phyloP scores from a whole-genome alignment of 2,888 invertebrate genomes.

The Amiota mariae region DNA sequence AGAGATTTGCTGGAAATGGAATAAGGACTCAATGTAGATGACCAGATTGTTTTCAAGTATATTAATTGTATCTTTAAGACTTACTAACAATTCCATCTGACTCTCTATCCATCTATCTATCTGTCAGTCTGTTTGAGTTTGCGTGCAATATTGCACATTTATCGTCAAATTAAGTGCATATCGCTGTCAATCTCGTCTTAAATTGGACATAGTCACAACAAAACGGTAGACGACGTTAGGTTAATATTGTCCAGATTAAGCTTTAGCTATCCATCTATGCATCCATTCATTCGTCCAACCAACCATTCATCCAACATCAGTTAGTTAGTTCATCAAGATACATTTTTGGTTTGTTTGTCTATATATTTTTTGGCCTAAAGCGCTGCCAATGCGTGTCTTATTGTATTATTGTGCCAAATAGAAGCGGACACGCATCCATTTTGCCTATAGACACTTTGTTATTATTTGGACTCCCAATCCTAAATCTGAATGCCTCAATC shows the following conservation, averaged over 20 bases:
- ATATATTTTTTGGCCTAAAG: not conserved
- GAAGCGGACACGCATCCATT: constrained; percentile 11
- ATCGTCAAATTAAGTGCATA: constrained; percentile 54
- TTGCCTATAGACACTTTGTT: not conserved
- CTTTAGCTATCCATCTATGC: no score
- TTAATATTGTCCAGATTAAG: no score
- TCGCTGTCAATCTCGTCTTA: constrained; percentile 51
- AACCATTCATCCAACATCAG: no score
- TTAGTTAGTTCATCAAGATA: no score
- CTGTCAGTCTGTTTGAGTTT: constrained; percentile 28
- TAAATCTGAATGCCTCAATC: no score
- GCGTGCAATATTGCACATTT: constrained; percentile 53
- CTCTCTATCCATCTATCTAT: not conserved
- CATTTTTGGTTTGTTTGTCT: no score
- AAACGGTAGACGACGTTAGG: constrained; percentile 44
- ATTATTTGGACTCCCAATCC: no score
- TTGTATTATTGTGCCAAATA: constrained; percentile 2
- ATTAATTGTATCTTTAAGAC: no score
- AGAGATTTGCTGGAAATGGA: no score
- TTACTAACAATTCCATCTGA: not conserved
- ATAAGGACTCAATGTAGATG: no score
- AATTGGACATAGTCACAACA: constrained; percentile 49
- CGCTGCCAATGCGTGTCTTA: constrained; percentile 11
- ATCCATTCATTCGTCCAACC: no score
- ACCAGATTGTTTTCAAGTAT: no score